Evolutionary conservation across 1,140 invertebrate genomes (phyloP), one percentile per base, ranked within the genome.

Genomic region (Mylabris phalerata): DNA sequence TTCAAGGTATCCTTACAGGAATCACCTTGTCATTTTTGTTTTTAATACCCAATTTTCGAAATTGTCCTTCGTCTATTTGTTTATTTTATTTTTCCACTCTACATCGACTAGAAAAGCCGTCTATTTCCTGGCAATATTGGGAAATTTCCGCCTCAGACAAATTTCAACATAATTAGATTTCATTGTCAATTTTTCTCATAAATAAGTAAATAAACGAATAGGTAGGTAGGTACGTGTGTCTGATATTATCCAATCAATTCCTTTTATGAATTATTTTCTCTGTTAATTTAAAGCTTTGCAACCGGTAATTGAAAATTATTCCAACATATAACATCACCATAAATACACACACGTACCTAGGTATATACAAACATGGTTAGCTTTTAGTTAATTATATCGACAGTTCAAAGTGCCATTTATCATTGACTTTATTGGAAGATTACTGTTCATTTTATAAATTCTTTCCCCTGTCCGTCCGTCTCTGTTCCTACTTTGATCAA

Each of bases 381-480:
- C 40, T 40, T 52, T 25, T 43, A 19, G 5, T n/a, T 43, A 52
- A 54, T 54, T 54, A 52, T 52, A 54, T 45, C 51, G 32, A 32
- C 32, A 54, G 42, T 54, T 26, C 27, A 25, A 24, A 4, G 41
- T 4, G 26, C 44, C 50, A 46, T 54, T 54, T 54, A 45, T 54
- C 24, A 46, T 45, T 45, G 44, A 39, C 32, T 46, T 54, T 45
- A 54, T 54, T 54, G 13, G 51, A 54, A 54, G 46, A 54, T 38
- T 45, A 54, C 42, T n/a, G 32, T 32, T 32, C 32, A 32, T 32
- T 32, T 32, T 32, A 32, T 32, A 7, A 7, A 5, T 7, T 32
- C 32, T 32, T 32, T 32, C 32, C 4, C 7, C 32, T 32, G 19
- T 19, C 19, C 32, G 4, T 32, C 7, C 32, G 4, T 45, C 44